Evolutionary conservation across 2,888 invertebrate genomes (phyloP).

Genomic region (Marronus borbonicus): DNA sequence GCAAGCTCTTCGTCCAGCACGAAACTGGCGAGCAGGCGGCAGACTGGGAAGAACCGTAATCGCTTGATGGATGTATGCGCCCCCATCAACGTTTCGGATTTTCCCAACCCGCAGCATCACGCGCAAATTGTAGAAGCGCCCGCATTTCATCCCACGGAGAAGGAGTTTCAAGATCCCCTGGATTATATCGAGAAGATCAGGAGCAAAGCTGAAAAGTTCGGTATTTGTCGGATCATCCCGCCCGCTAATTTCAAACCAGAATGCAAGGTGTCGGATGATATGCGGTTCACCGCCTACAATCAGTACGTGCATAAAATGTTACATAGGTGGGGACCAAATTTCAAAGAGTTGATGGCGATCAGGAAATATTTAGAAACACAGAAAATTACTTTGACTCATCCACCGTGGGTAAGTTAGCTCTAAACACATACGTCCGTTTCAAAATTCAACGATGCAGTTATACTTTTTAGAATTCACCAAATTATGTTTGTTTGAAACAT

Average conservation of each 20-base stretch:
- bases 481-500: too few species aligned
- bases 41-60: conserved; percentile 59
- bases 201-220: conserved; percentile 83
- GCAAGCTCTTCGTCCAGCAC: conserved; percentile 69
- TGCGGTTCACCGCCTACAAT: conserved; percentile 89
- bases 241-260: conserved; percentile 86
- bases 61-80: conserved; percentile 60
- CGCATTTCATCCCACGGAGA: conserved; percentile 84
- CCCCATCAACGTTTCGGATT: conserved; percentile 62
- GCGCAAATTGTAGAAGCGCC: conserved; percentile 82
- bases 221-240: conserved; percentile 90
- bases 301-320: conserved; percentile 92
- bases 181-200: conserved; percentile 87
- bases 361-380: conserved; percentile 85
- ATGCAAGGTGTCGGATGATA: conserved; percentile 87
- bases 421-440: too few species aligned
- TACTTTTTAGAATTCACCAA: too few species aligned
- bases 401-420: conserved; percentile 79
- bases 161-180: conserved; percentile 90
- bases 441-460: too few species aligned
- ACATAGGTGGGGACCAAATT: conserved; percentile 91
- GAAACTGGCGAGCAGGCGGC: conserved; percentile 64
- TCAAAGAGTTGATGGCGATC: conserved; percentile 88
- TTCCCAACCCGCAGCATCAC: conserved; percentile 62
- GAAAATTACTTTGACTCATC: conserved; percentile 81